These are phyloP conservation scores for Palaemon carinicauda DNA, from an alignment of 1,140 invertebrate species.

Conservation along the genomic window DNA sequence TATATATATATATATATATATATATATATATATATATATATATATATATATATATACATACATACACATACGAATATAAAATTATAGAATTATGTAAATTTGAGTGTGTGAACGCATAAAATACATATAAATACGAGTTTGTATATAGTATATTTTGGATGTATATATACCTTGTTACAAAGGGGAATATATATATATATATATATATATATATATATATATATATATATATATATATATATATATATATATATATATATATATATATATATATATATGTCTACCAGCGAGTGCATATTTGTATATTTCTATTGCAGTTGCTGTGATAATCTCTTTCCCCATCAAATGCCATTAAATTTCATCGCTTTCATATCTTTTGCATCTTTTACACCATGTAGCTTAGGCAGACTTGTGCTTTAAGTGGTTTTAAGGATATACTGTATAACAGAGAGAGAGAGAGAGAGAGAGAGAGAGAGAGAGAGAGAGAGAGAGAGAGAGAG, in stretches of 20 bases:
- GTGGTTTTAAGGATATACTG: too few relatives aligned
- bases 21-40: not conserved
- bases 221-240: slow-evolving; percentile 21
- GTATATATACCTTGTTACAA: slow-evolving; percentile 13
- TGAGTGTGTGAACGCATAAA: not conserved
- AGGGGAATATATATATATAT: too few relatives aligned
- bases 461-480: too few relatives aligned
- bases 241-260: slow-evolving; percentile 6
- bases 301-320: too few relatives aligned
- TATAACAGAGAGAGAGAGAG: too few relatives aligned
- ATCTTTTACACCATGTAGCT: too few relatives aligned
- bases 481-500: too few relatives aligned
- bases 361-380: too few relatives aligned
- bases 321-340: too few relatives aligned
- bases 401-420: too few relatives aligned
- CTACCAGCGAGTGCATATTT: too few relatives aligned
- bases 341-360: too few relatives aligned
- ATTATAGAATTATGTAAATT: not conserved
- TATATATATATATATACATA: not conserved
- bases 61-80: not conserved
- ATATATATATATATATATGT: not conserved
- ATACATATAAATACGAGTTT: slow-evolving; percentile 18
- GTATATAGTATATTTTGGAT: slow-evolving; percentile 12
- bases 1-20: not conserved
- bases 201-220: slow-evolving; percentile 15